phyloP scores from a whole-genome alignment of 2,797 vertebrate genomes.

The Lacerta agilis region DNA sequence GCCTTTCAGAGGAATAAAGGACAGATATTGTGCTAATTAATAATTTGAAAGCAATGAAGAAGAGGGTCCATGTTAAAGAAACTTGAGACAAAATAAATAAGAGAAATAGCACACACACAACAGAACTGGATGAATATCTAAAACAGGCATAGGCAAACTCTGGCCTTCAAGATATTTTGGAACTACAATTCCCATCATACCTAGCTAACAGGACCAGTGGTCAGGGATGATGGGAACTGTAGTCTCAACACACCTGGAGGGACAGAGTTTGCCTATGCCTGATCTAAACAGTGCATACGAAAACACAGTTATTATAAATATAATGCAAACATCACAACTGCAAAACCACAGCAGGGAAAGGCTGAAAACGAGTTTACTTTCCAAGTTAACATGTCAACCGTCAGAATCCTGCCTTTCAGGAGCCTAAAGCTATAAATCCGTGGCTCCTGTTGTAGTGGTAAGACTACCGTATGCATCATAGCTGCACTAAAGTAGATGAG shows the following conservation, averaged over 20 bases:
- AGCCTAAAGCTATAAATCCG: too few species aligned
- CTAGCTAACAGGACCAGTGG: too few species aligned
- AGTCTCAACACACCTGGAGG: too few species aligned
- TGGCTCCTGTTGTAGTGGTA: too few species aligned
- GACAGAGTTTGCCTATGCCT: too few species aligned
- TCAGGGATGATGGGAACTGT: too few species aligned
- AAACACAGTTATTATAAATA: neutral
- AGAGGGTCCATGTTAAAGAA: neutral
- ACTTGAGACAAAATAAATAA: neutral
- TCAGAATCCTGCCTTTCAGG: neutral
- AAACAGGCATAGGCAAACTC: too few species aligned
- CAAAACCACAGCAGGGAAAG: neutral
- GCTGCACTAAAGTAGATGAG: too few species aligned
- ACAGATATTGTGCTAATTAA: neutral
- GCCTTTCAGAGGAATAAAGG: constrained; percentile 39
- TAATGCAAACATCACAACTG: neutral
- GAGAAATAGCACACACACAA: neutral
- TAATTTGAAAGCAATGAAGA: neutral
- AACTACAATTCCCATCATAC: too few species aligned
- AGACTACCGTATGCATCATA: too few species aligned
- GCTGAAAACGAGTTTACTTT: neutral
- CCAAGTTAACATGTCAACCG: neutral
- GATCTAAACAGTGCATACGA: neutral
- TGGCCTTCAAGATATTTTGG: too few species aligned
- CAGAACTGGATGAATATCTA: neutral